Percentiles rank a stretch among this genome's conserved stretches.
phyloP scores from a whole-genome alignment of 2,888 invertebrate species.

The Atethmia centrago region DNA sequence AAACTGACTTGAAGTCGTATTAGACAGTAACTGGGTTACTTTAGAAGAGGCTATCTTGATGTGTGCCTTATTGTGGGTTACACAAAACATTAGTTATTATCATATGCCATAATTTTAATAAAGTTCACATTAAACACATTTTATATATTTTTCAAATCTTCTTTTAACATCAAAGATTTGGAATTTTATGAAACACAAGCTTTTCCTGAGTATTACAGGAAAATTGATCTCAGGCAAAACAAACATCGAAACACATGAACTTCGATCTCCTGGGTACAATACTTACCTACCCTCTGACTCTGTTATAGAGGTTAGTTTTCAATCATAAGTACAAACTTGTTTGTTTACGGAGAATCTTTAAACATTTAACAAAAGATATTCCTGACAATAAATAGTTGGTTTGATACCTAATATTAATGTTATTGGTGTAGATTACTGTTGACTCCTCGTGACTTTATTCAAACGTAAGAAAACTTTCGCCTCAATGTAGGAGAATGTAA shows the following conservation, averaged over 20 bases:
- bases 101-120: background rate
- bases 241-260: conserved; percentile 39
- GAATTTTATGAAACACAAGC: background rate
- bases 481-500: no score
- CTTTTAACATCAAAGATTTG: background rate
- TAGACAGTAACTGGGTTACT: background rate
- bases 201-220: conserved; percentile 10
- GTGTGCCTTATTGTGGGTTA: background rate
- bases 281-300: conserved; percentile 41
- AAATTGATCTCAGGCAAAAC: conserved; percentile 30
- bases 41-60: background rate
- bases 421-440: background rate
- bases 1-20: background rate
- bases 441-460: background rate
- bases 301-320: conserved; percentile 49
- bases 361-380: conserved; percentile 10
- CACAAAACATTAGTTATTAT: background rate
- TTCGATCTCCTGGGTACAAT: conserved; percentile 49
- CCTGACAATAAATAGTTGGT: background rate
- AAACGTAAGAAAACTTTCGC: background rate
- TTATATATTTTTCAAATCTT: background rate
- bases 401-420: background rate
- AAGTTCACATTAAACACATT: background rate
- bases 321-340: conserved; percentile 40
- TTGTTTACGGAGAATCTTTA: conserved; percentile 16